These are phyloP conservation scores for Prunella himalayana DNA, from an alignment of 2,113 vertebrate species.

Conservation along the genomic window DNA sequence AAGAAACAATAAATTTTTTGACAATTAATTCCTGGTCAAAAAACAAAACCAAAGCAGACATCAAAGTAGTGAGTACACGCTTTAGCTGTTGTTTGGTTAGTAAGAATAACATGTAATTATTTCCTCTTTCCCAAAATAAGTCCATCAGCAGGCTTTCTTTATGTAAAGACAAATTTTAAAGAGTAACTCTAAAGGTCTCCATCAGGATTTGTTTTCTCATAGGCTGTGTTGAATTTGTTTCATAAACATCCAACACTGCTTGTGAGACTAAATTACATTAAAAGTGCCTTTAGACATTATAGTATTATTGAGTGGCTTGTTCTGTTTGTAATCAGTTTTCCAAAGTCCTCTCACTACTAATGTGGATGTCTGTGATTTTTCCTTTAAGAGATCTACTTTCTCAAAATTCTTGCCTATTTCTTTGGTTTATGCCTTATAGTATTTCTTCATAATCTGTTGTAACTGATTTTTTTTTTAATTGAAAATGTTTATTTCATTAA, in stretches of 20 bases:
- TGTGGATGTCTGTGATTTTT: not conserved
- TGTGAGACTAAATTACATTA: not conserved
- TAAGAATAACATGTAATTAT: not conserved
- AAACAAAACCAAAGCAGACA: not conserved
- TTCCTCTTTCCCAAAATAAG: not conserved
- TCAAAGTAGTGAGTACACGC: fast-evolving
- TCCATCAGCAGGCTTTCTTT: not conserved
- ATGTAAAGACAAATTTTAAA: not conserved
- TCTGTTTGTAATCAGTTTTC: not conserved
- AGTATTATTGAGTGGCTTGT: not conserved
- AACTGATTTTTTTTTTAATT: not conserved
- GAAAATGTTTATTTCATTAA: not conserved
- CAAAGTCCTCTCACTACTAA: not conserved
- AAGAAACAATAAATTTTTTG: not conserved
- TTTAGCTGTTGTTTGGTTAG: not conserved
- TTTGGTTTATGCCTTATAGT: not conserved
- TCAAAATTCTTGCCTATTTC: not conserved
- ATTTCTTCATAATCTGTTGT: not conserved
- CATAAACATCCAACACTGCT: not conserved
- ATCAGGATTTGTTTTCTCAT: not conserved
- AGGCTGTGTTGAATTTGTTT: not conserved
- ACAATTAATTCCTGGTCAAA: not conserved
- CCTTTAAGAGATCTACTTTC: not conserved
- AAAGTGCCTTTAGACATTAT: not conserved
- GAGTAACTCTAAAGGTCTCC: not conserved